Conservation (phyloP, 2,797 vertebrate species). For the Netta rufina region DNA sequence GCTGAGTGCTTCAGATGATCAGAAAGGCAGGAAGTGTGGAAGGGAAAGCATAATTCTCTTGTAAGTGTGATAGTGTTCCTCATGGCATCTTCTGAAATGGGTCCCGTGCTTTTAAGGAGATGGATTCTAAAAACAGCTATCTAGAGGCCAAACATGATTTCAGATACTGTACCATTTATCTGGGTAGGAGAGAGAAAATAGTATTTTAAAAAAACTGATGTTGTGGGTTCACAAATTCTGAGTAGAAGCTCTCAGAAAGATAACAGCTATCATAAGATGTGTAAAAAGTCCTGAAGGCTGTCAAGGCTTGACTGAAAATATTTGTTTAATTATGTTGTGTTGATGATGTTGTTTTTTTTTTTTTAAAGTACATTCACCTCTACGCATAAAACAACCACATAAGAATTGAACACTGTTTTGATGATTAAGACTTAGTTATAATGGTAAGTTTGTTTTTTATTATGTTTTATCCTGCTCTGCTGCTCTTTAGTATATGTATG, state of each 20-base stretch:
- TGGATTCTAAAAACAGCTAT: not conserved
- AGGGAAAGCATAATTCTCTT: not conserved
- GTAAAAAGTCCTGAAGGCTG: not conserved
- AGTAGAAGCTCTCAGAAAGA: not conserved
- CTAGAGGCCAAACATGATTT: not conserved
- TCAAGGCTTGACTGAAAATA: not conserved
- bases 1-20: not conserved
- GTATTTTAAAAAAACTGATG: not conserved
- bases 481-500: not conserved
- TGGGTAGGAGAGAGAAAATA: not conserved
- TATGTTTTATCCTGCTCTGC: not conserved
- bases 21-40: not conserved
- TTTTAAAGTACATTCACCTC: not conserved
- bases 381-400: not conserved
- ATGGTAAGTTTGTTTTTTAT: not conserved
- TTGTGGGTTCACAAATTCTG: not conserved
- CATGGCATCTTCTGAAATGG: not conserved
- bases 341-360: not conserved
- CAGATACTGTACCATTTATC: not conserved
- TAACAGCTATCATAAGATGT: not conserved
- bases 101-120: not conserved
- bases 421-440: not conserved
- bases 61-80: not conserved
- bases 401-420: not conserved
- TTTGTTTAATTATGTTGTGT: too few species aligned